A percentile compares a stretch with the other conserved stretches of the same genome.
Conservation (phyloP, 2,888 invertebrate species). For the Tachina grossa region DNA sequence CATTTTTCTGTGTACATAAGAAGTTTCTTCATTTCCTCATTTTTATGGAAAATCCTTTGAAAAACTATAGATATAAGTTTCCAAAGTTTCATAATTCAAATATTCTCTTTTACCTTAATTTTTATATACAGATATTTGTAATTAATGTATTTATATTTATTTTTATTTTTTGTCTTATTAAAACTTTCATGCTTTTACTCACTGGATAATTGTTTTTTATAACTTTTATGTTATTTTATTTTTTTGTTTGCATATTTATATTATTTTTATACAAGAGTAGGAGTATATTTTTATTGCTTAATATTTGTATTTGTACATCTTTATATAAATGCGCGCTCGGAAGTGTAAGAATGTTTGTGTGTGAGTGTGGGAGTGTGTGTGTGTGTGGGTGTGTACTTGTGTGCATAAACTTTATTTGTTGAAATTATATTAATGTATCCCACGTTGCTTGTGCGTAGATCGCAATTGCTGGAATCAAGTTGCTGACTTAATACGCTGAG, state of each 20-base stretch:
- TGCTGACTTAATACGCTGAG: conserved; percentile 81
- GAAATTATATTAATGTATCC: conserved; percentile 46
- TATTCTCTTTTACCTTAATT: not conserved
- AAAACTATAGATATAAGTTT: too few species aligned
- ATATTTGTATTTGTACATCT: not conserved
- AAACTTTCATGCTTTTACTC: not conserved
- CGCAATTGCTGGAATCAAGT: conserved; percentile 83
- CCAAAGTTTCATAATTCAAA: too few species aligned
- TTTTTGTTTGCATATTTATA: not conserved
- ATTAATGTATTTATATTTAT: not conserved
- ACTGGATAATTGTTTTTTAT: not conserved
- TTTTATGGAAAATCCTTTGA: too few species aligned
- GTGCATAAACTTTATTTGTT: not conserved
- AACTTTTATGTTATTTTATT: not conserved
- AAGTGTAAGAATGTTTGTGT: not conserved
- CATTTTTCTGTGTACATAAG: too few species aligned
- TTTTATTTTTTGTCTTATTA: not conserved
- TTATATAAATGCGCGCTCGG: not conserved
- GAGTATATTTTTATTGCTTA: conserved; percentile 24
- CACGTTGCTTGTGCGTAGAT: conserved; percentile 74
- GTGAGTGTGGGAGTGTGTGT: not conserved
- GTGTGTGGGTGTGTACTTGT: not conserved
- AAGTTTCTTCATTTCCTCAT: too few species aligned
- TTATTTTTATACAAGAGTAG: not conserved
- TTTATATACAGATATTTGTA: not conserved